phyloP scores from a whole-genome alignment of 2,797 vertebrate species.

The Anomalospiza imberbis region DNA sequence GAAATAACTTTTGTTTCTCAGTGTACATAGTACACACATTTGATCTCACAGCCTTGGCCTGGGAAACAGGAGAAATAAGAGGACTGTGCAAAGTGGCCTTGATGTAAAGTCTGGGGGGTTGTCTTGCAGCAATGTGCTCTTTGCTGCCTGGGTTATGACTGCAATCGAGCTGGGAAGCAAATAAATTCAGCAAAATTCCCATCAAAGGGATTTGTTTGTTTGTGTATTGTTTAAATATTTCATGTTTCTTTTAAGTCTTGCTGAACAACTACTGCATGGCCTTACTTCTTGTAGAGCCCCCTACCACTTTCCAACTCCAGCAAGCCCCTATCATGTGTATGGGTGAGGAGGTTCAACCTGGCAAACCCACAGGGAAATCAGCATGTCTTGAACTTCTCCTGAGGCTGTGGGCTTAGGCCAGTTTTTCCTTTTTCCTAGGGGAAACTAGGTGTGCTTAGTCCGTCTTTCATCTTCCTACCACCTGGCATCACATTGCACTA shows the following conservation, averaged over 20 bases:
- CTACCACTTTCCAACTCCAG: accelerated
- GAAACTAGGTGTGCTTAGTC: background rate
- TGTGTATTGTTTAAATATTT: background rate
- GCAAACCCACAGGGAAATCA: background rate
- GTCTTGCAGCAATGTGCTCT: accelerated
- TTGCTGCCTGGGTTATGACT: background rate
- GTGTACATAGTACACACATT: background rate
- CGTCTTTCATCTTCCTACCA: background rate
- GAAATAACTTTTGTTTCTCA: constrained; percentile 8
- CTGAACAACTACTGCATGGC: background rate
- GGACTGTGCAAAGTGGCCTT: background rate
- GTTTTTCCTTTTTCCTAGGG: background rate
- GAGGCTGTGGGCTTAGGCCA: background rate
- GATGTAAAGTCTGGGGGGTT: accelerated
- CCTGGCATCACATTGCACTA: background rate
- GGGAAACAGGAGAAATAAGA: background rate
- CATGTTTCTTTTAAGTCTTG: background rate
- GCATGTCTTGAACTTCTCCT: background rate
- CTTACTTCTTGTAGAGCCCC: background rate
- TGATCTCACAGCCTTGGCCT: background rate
- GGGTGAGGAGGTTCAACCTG: background rate
- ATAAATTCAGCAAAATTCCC: background rate
- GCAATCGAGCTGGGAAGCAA: background rate
- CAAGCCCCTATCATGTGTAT: accelerated
- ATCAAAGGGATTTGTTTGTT: background rate